These are phyloP conservation scores for Montipora cactus DNA, from an alignment of 64 coral and sea anemone species.

Conservation along the genomic window DNA sequence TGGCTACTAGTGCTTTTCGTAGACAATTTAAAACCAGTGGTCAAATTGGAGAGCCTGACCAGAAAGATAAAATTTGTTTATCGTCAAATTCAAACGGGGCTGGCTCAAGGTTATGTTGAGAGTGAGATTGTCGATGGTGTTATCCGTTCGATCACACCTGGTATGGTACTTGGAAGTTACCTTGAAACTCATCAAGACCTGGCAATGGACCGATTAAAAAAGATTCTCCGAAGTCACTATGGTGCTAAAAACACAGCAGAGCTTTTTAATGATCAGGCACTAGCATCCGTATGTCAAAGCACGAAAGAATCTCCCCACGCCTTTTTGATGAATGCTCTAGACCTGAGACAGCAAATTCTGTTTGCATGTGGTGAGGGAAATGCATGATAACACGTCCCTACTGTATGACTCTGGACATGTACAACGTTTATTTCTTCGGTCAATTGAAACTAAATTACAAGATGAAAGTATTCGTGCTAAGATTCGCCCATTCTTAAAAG, in stretches of 20 bases:
- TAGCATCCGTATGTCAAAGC: slow-evolving; percentile 48
- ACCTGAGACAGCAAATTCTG: slow-evolving; percentile 15
- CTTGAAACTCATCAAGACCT: slow-evolving; percentile 55
- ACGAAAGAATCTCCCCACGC: slow-evolving; percentile 56
- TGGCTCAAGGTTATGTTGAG: slow-evolving; percentile 34
- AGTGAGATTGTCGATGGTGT: slow-evolving; percentile 65
- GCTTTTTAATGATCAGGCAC: slow-evolving; percentile 24
- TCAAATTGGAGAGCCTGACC: slow-evolving; percentile 49
- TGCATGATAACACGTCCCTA: neutral
- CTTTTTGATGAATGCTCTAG: slow-evolving; percentile 74
- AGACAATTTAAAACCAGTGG: slow-evolving; percentile 67
- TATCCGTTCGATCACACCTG: slow-evolving; percentile 63
- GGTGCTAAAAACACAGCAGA: slow-evolving; percentile 27
- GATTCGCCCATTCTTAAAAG: slow-evolving; percentile 67
- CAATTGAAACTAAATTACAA: slow-evolving; percentile 68
- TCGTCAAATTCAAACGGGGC: slow-evolving; percentile 42
- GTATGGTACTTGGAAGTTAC: slow-evolving; percentile 62
- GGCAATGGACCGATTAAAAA: slow-evolving; percentile 51
- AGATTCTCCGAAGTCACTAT: slow-evolving; percentile 55
- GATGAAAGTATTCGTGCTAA: slow-evolving; percentile 78
- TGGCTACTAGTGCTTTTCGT: slow-evolving; percentile 34
- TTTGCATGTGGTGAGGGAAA: neutral
- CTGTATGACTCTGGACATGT: slow-evolving; percentile 44
- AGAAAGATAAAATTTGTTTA: slow-evolving; percentile 64
- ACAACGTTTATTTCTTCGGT: slow-evolving; percentile 57